Conservation (phyloP, 1,140 invertebrate genomes). For the Nasonia longicornis region DNA sequence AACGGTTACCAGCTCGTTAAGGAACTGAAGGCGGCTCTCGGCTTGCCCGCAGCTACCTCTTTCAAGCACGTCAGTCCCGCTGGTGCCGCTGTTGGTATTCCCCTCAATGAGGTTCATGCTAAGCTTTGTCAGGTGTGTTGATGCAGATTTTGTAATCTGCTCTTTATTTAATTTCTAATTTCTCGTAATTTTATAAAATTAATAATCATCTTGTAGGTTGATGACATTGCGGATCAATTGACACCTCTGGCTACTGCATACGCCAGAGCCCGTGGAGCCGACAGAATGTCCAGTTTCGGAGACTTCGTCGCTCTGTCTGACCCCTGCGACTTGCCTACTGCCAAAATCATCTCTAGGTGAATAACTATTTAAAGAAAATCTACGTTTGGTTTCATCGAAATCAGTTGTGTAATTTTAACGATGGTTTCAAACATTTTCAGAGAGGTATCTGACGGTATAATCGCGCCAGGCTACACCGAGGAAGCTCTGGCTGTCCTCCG, state of each 20-base stretch:
- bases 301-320: conserved; percentile 97
- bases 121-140: conserved; percentile 89
- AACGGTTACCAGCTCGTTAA: conserved; percentile 97
- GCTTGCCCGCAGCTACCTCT: conserved; percentile 92
- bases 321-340: conserved; percentile 88
- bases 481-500: conserved; percentile 90
- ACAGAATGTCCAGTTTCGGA: conserved; percentile 99
- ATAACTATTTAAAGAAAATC: conserved; percentile 61
- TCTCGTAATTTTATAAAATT: neutral
- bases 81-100: conserved; percentile 90
- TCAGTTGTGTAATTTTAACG: neutral
- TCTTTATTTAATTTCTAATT: neutral
- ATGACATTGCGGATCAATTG: conserved; percentile 81
- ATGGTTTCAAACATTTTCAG: conserved; percentile 48
- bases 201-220: conserved; percentile 76
- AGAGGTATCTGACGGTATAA: conserved; percentile 96
- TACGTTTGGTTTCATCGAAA: neutral
- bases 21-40: conserved; percentile 85
- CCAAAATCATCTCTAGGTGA: conserved; percentile 77
- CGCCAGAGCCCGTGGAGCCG: conserved; percentile 94
- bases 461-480: conserved; percentile 89
- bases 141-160: neutral
- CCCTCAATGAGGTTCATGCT: conserved; percentile 81
- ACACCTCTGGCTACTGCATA: conserved; percentile 94
- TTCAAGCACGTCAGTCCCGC: conserved; percentile 99